Evolutionary conservation across 2,888 invertebrate genomes (phyloP), one percentile per base, ranked within the genome.

Genomic region (Drosophila maculinotata): DNA sequence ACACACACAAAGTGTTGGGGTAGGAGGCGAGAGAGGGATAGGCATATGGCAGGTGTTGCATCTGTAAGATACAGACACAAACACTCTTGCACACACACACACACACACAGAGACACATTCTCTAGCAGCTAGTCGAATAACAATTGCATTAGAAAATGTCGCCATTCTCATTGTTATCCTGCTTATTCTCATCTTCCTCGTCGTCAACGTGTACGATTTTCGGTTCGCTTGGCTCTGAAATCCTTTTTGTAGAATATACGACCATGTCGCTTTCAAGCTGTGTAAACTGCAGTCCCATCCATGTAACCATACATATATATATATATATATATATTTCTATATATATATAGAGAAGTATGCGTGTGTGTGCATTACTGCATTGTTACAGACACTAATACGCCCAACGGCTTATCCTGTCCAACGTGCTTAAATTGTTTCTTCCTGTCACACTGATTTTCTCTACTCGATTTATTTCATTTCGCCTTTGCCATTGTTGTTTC

Each of bases 191-290:
- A 47, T 54, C 49, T 49, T 14, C 52, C 26, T 20, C 47, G 14
- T 36, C 39, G 44, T 58, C 70, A 47, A 60, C 73, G 86, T 89
- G 90, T 89, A 76, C 80, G 84, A 75, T 89, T 89, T 88, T 89
- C 89, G 90, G 89, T 89, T 89, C 90, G 89, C 76, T 89, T 89
- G 89, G 67, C 69, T 36, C 79, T 68, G 59, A 86, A 89, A 89
- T 89, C 89, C 89, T 79, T 82, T 89, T 86, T 83, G 71, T 49
- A 71, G 65, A 69, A 87, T 84, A 69, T 87, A 82, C 77, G 80
- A 79, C 73, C 80, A 75, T 86, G 75, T 70, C 60, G 54, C 69
- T 54, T 64, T 65, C 76, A 69, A 81, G 56, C 72, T 76, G 73
- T 81, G 71, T 82, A 79, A 76, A 62, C 78, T 80, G 83, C 72